Percentiles rank a stretch among this genome's conserved stretches.
phyloP scores from a whole-genome alignment of 2,797 vertebrate genomes.

The Melanitta fusca region DNA sequence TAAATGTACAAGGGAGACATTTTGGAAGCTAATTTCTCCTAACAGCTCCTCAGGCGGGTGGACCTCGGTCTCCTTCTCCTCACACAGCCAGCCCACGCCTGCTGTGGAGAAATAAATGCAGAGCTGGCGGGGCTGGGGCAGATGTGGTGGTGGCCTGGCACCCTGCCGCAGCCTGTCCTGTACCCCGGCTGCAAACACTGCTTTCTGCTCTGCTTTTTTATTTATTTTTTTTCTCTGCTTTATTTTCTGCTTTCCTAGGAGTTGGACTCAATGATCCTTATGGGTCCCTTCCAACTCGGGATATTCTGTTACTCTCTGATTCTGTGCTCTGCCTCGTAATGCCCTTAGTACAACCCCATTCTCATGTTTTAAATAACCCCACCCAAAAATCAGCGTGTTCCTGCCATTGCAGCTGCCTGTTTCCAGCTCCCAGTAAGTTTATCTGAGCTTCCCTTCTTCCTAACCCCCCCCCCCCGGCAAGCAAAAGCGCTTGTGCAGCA shows the following conservation, averaged over 20 bases:
- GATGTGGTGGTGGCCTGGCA: fast-evolving
- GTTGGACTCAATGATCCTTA: no score
- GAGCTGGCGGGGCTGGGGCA: neutral
- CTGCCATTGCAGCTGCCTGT: neutral
- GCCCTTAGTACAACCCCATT: neutral
- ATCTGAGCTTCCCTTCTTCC: neutral
- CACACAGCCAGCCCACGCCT: fast-evolving
- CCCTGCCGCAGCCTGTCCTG: neutral
- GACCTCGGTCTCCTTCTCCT: neutral
- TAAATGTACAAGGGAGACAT: neutral
- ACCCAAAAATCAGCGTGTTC: neutral
- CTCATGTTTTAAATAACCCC: neutral
- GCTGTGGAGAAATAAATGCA: neutral
- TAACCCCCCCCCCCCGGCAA: neutral
- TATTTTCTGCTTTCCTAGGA: no score
- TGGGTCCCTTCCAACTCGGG: no score
- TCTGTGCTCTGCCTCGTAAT: neutral
- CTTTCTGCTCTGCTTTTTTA: neutral
- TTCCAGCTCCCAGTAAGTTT: neutral
- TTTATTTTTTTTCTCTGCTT: no score
- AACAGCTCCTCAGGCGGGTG: fast-evolving
- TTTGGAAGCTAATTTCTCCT: neutral
- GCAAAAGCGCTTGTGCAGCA: neutral
- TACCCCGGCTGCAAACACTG: neutral
- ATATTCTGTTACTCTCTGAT: no score